Conservation (phyloP, 2,888 invertebrate species). For the Drosophila austrosaltans region DNA sequence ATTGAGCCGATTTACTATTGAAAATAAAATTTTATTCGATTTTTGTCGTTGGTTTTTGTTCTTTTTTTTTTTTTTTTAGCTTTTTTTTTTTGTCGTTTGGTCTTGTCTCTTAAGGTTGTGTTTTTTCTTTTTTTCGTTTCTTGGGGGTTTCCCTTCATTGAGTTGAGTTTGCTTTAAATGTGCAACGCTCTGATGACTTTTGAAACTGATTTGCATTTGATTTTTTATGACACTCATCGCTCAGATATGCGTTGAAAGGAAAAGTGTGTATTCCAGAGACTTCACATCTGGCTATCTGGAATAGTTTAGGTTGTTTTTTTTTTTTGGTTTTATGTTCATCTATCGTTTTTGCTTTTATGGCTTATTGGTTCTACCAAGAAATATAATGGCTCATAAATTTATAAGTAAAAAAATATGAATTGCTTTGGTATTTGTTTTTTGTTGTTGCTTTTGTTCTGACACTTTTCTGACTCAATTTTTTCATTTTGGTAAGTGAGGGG, state of each 20-base stretch:
- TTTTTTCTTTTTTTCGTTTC: constrained; percentile 28
- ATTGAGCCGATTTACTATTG: constrained; percentile 80
- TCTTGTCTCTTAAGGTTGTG: constrained; percentile 30
- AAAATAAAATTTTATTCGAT: constrained; percentile 79
- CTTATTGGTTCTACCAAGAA: constrained; percentile 49
- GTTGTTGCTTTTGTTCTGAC: constrained; percentile 45
- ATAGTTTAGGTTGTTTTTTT: constrained; percentile 6
- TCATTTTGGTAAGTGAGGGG: background rate
- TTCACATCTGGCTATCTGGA: constrained; percentile 33
- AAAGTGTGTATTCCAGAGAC: constrained; percentile 18
- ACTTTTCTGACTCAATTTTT: constrained; percentile 32
- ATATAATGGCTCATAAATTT: constrained; percentile 55
- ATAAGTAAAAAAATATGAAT: constrained; percentile 42
- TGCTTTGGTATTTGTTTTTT: constrained; percentile 43
- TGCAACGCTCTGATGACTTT: constrained; percentile 73
- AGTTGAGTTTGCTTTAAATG: constrained; percentile 27
- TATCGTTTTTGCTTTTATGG: constrained; percentile 32
- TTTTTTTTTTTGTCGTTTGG: constrained; percentile 20
- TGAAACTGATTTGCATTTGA: constrained; percentile 60
- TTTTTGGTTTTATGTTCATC: background rate
- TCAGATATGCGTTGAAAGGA: constrained; percentile 14
- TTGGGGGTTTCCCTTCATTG: constrained; percentile 52
- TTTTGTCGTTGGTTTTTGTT: constrained; percentile 30
- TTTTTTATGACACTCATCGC: constrained; percentile 66
- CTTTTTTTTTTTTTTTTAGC: constrained; percentile 17